Base-by-base conservation (phyloP, 2,113 vertebrate genomes). In the Falcunculus frontatus region DNA sequence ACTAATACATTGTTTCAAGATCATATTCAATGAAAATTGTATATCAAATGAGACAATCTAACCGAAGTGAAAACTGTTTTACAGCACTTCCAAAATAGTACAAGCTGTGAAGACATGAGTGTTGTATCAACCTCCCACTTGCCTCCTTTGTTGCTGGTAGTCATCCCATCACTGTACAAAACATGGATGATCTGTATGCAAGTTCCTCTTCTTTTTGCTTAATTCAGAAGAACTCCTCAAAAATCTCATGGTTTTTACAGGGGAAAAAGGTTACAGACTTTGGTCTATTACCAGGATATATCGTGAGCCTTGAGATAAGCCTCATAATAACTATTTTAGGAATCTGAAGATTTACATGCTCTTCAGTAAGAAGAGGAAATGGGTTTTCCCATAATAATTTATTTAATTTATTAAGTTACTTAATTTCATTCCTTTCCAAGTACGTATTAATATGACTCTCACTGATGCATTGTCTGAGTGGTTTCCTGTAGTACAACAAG, bases 381-480 rank as follows among this genome's bases (percentile, higher is more conserved):
- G 1, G 1, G 0, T 1, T 29, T 82, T 76, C 55, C 2, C 9
- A 17, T 37, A 25, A 44, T 22, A 22, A 27, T 59, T 63, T 41
- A 39, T 74, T 70, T 63, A 19, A 57, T 72, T 67, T 59, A 56
- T 37, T 41, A n/a, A 14, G 11, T 57, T 79, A 68, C 87, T 56
- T 84, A 35, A 88, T 80, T 83, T 80, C 4, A 37, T 11, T 63
- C 4, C 6, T 64, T 83, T 87, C 9, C 26, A 53, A 64, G 11
- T 74, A 53, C 2, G 1, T 73, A 68, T 59, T 68, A 73, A 27
- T 44, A 13, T 30, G 17, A 59, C 9, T 41, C 6, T 67, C 39
- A 62, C 4, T 46, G 42, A 18, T 55, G 10, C 32, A 49, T 84
- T 74, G 39, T 81, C 73, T 81, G 33, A 59, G 11, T 32, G 16